Evolutionary conservation across 92 coral and sea anemone species (phyloP).

Genomic region (Porites lobata): DNA sequence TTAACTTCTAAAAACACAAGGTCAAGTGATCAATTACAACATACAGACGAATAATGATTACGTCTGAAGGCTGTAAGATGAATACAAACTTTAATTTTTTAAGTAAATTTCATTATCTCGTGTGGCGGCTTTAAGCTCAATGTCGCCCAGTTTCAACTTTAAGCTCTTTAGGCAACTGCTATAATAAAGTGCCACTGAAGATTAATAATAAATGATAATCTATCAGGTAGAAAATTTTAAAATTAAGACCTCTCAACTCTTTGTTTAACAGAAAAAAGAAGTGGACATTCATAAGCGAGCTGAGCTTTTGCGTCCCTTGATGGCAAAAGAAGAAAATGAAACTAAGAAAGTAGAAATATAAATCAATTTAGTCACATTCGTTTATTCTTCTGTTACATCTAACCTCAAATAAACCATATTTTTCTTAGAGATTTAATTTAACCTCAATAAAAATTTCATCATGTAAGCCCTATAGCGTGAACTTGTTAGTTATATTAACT

Average conservation of each 20-base stretch:
- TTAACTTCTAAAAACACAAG: too few relatives aligned
- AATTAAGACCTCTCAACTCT: not conserved
- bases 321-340: slow-evolving; percentile 37
- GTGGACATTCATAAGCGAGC: slow-evolving; percentile 49
- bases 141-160: too few relatives aligned
- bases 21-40: too few relatives aligned
- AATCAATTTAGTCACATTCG: not conserved
- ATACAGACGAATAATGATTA: too few relatives aligned
- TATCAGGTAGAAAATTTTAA: not conserved
- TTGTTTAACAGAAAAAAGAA: slow-evolving; percentile 29
- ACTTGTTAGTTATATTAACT: slow-evolving; percentile 25
- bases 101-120: too few relatives aligned
- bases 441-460: not conserved
- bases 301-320: slow-evolving; percentile 28
- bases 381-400: not conserved
- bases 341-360: slow-evolving; percentile 18
- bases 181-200: not conserved
- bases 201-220: too few relatives aligned
- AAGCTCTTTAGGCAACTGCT: not conserved
- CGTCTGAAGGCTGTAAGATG: too few relatives aligned
- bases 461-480: not conserved
- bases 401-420: slow-evolving; percentile 4
- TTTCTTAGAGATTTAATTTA: slow-evolving; percentile 2
- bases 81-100: too few relatives aligned
- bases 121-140: too few relatives aligned